Evolutionary conservation across 2,797 vertebrate species (phyloP).

Genomic region (Octomys mimax): DNA sequence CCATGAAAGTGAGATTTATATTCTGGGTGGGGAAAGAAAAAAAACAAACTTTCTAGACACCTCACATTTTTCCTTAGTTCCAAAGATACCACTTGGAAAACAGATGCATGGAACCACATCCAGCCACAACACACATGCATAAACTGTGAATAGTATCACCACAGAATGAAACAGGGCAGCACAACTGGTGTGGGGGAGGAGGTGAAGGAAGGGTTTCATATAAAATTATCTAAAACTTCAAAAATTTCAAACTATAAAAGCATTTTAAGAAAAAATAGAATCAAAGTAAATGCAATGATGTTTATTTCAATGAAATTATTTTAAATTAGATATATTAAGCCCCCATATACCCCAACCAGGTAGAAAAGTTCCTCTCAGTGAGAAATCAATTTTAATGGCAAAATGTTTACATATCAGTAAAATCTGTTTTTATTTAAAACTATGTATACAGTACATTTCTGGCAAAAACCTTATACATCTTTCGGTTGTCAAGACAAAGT

Average conservation of each 20-base stretch:
- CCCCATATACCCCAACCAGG: conserved; percentile 54
- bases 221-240: conserved; percentile 79
- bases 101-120: background rate
- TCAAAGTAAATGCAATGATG: conserved; percentile 77
- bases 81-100: background rate
- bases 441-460: conserved; percentile 84
- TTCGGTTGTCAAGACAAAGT: conserved; percentile 83
- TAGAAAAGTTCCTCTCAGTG: conserved; percentile 85
- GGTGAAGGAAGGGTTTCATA: background rate
- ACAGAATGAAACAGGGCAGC: conserved; percentile 29
- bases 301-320: conserved; percentile 81
- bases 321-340: conserved; percentile 79
- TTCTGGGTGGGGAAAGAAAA: background rate
- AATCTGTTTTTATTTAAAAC: conserved; percentile 86
- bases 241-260: conserved; percentile 75
- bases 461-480: conserved; percentile 84
- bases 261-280: conserved; percentile 82
- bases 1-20: conserved; percentile 77
- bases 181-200: background rate
- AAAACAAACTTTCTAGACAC: conserved; percentile 1
- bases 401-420: conserved; percentile 82
- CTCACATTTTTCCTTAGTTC: conserved; percentile 62
- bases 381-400: conserved; percentile 87
- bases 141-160: background rate
- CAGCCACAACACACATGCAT: conserved; percentile 6